Evolutionary conservation across 2,888 invertebrate species (phyloP).

Genomic region (Tiliacea citrago): DNA sequence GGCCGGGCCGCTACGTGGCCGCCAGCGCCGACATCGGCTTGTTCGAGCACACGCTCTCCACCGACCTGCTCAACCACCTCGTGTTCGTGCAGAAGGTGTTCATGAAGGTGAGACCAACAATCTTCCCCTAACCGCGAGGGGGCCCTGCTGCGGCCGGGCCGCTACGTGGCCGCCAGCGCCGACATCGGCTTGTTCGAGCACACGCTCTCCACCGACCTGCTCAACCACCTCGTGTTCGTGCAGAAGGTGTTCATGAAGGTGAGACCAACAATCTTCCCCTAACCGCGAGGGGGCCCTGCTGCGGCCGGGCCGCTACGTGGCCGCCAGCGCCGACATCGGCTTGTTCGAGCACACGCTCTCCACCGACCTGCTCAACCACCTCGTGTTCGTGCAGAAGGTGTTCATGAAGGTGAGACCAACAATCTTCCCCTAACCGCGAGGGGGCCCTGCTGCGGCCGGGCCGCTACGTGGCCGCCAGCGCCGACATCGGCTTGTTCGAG

Average conservation of each 20-base stretch:
- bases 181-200: conserved; percentile 98
- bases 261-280: too few species aligned
- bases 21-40: conserved; percentile 97
- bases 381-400: conserved; percentile 99
- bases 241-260: conserved; percentile 96
- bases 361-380: conserved; percentile 98
- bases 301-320: conserved; percentile 97
- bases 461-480: conserved; percentile 97
- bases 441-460: conserved; percentile 97
- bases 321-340: conserved; percentile 97
- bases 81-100: conserved; percentile 99
- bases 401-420: conserved; percentile 86
- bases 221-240: conserved; percentile 99
- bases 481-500: conserved; percentile 97
- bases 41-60: conserved; percentile 99
- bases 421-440: conserved; percentile 90
- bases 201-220: conserved; percentile 98
- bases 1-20: conserved; percentile 97
- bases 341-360: conserved; percentile 98
- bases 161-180: conserved; percentile 97
- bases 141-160: conserved; percentile 96
- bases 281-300: conserved; percentile 96
- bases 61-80: conserved; percentile 98
- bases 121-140: conserved; percentile 94
- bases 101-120: conserved; percentile 51